Evolutionary conservation across 2,888 invertebrate species (phyloP).

Genomic region (Thyatira batis): DNA sequence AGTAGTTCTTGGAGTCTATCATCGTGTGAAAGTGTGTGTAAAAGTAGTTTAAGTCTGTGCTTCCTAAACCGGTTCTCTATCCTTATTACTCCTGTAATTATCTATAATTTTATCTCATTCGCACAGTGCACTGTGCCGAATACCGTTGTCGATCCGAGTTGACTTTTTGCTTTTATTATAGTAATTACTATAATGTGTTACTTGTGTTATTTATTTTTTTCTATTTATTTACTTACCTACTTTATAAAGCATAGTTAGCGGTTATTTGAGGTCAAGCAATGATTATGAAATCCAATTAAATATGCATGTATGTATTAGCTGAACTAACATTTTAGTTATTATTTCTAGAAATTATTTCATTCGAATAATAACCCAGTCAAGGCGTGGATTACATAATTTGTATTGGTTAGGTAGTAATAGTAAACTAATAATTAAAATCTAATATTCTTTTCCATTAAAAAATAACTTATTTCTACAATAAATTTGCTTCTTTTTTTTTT

Average conservation of each 20-base stretch:
- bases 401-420: no score
- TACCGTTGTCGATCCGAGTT: constrained; percentile 30
- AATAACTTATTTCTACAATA: no score
- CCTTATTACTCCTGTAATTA: constrained; percentile 20
- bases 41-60: constrained; percentile 39
- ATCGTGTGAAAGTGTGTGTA: constrained; percentile 48
- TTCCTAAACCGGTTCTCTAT: constrained; percentile 30
- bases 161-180: constrained; percentile 33
- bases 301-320: no score
- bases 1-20: constrained; percentile 17
- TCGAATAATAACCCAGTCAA: no score
- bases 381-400: no score
- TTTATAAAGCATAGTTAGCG: constrained; percentile 17
- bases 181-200: constrained; percentile 33
- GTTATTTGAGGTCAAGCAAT: constrained; percentile 28
- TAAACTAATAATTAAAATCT: no score
- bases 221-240: background rate
- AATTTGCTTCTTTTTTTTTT: no score
- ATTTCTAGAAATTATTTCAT: no score
- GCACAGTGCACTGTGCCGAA: constrained; percentile 30
- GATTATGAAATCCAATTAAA: constrained; percentile 26
- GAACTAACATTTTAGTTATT: no score
- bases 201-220: constrained; percentile 16
- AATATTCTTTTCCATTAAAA: no score
- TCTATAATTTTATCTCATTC: constrained; percentile 19